A percentile compares a stretch with the other conserved stretches of the same genome.
Conservation (phyloP, 2,113 vertebrate species). For the Eclectus roratus region DNA sequence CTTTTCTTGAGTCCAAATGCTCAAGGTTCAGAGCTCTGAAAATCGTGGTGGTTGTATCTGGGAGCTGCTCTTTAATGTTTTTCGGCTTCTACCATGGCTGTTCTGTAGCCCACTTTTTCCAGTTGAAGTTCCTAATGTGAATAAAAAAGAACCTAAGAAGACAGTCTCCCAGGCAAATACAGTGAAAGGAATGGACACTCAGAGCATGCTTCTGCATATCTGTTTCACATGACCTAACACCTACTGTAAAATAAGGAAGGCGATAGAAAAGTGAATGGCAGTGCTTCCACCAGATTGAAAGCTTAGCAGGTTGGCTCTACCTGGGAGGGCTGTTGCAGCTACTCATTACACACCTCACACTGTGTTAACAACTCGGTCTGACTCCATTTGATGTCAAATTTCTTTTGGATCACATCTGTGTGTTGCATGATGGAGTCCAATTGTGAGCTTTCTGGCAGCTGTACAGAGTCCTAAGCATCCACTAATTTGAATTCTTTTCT, state of each 20-base stretch:
- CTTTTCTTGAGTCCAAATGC: neutral
- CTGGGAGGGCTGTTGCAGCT: slow-evolving; percentile 1
- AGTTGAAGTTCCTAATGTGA: neutral
- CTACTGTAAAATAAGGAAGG: neutral
- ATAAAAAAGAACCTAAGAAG: neutral
- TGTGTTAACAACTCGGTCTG: neutral
- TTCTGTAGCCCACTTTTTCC: neutral
- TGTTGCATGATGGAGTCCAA: neutral
- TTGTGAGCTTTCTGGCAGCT: slow-evolving; percentile 20
- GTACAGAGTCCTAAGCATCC: neutral
- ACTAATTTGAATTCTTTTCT: slow-evolving; percentile 18
- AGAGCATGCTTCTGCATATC: neutral
- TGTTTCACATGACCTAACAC: neutral
- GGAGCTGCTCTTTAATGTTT: neutral
- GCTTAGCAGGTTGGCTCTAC: neutral
- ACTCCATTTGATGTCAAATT: neutral
- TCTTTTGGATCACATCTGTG: slow-evolving; percentile 11
- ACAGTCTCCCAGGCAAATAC: neutral
- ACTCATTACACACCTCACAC: slow-evolving; percentile 1
- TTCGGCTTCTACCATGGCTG: neutral
- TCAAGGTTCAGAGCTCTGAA: neutral
- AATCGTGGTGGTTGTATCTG: neutral
- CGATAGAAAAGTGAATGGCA: neutral
- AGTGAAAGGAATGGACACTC: neutral
- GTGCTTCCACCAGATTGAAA: neutral